Base-by-base conservation (phyloP, 2,113 vertebrate genomes). In the Poecile atricapillus region DNA sequence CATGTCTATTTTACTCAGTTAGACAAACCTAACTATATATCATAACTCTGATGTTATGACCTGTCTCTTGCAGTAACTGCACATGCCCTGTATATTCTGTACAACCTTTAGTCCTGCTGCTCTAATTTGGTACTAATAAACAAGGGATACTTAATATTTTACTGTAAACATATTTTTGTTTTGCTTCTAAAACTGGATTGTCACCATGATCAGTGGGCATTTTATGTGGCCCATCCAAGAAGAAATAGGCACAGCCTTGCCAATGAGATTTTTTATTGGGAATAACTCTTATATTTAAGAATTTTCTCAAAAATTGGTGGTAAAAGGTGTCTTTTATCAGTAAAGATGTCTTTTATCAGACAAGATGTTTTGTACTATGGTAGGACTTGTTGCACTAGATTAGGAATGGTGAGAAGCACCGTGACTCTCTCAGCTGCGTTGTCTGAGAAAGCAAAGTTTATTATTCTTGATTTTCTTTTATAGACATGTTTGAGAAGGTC, bases 81-180 rank as follows among this genome's bases (percentile, higher is more conserved):
- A 21, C 3, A 7, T 30, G 2, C 50, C 28, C 6, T n/a, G 5
- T 6, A 0, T 24, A 27, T 69, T 39, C 59, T 1, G 5, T 7
- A 30, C 7, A 23, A 55, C 30, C 28, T 63, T 83, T 79, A 11
- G 0, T 25, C 59, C 22, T 28, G 5, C 37, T 85, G 27, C 9
- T 56, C 8, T 55, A 80, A 56, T n/a, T 65, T 74, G 5, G 5
- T 2, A 6, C 11, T 46, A 22, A 15, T 58, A 44, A 39, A 10
- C 1, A 20, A 46, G 3, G 8, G 1, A 22, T 50, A 30, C 0
- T 19, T 49, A 27, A 33, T 39, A 30, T 41, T 49, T 44, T 37
- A 14, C 8, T 43, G 52, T 44, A 64, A 71, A n/a, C 1, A 8
- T 17, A 37, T 22, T 55, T 5, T 10, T 56, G 5, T 3, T 68